phyloP scores from a whole-genome alignment of 2,888 invertebrate genomes.

The Geophilus truncorum region DNA sequence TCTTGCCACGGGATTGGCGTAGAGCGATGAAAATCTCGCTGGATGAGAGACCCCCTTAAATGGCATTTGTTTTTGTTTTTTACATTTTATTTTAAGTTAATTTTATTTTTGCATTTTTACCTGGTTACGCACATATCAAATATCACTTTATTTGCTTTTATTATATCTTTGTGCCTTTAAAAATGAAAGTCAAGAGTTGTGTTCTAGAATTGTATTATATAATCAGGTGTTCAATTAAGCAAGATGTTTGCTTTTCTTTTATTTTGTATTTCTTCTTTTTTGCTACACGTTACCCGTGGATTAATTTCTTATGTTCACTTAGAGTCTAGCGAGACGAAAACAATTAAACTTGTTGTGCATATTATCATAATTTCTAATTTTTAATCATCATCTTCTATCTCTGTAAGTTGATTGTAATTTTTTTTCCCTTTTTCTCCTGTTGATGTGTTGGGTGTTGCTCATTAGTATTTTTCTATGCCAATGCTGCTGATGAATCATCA shows the following conservation, averaged over 20 bases:
- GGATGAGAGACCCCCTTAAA: too few relatives aligned
- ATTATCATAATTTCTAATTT: background rate
- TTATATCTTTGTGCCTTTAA: background rate
- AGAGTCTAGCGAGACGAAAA: background rate
- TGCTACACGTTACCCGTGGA: background rate
- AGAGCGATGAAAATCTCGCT: background rate
- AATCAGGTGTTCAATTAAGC: background rate
- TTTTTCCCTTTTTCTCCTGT: slow-evolving; percentile 24
- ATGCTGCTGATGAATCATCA: background rate
- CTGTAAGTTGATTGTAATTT: background rate
- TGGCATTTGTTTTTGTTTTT: background rate
- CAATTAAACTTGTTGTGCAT: background rate
- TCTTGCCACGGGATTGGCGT: slow-evolving; percentile 19
- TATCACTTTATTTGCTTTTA: background rate
- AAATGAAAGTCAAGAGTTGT: background rate
- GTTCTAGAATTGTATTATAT: background rate
- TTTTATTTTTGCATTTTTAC: background rate
- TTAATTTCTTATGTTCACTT: background rate
- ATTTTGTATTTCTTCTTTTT: background rate
- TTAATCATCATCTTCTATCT: slow-evolving; percentile 13
- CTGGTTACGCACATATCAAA: slow-evolving; percentile 27
- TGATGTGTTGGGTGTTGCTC: slow-evolving; percentile 23
- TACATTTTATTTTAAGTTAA: background rate
- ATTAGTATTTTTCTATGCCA: background rate
- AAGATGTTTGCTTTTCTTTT: too few relatives aligned